A percentile compares a stretch with the other conserved stretches of the same genome.
Conservation (phyloP, 1,140 invertebrate genomes). For the Apis laboriosa region DNA sequence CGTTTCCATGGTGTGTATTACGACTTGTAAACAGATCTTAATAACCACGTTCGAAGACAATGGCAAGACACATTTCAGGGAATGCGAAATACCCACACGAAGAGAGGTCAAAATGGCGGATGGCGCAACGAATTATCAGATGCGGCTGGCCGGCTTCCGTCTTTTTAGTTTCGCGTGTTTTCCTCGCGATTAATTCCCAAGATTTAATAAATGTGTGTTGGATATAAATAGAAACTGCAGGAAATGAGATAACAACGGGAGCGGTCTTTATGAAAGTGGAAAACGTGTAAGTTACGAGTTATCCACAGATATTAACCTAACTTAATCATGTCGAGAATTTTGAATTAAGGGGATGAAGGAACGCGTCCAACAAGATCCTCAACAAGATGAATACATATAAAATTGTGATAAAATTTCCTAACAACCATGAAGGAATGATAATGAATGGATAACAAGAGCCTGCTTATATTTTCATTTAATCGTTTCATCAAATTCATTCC, state of each 20-base stretch:
- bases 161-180: constrained; percentile 2
- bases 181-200: constrained; percentile 46
- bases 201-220: constrained; percentile 20
- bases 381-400: neutral
- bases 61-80: constrained; percentile 46
- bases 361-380: neutral
- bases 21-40: neutral
- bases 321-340: neutral
- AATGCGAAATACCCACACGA: constrained; percentile 37
- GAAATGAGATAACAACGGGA: constrained; percentile 18
- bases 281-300: neutral
- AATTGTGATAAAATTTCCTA: constrained; percentile 25
- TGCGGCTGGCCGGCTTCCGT: constrained; percentile 24
- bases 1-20: neutral
- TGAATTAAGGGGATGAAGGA: neutral
- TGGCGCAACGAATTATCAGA: constrained; percentile 46
- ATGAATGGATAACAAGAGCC: neutral
- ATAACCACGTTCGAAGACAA: constrained; percentile 38
- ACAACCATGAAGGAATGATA: neutral
- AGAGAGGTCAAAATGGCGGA: constrained; percentile 25
- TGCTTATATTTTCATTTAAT: constrained; percentile 28
- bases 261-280: neutral
- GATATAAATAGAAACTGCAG: neutral
- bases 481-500: constrained; percentile 37
- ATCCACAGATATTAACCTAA: neutral